phyloP scores from a whole-genome alignment of 2,113 vertebrate genomes.

The Stercorarius parasiticus region DNA sequence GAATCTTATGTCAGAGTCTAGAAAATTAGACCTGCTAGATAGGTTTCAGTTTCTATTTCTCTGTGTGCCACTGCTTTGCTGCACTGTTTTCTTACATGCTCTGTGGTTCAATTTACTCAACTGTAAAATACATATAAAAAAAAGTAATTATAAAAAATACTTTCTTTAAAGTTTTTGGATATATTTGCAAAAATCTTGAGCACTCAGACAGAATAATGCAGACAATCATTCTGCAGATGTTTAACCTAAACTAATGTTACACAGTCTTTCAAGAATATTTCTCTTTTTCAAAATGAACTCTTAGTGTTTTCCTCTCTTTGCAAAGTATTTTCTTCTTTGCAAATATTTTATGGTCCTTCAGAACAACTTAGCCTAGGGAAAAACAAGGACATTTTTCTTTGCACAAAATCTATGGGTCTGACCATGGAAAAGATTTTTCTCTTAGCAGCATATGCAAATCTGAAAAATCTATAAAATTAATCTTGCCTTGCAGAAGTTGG shows the following conservation, averaged over 20 bases:
- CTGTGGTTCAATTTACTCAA: neutral
- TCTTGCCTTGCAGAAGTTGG: neutral
- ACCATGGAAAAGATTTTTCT: neutral
- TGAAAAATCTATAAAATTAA: neutral
- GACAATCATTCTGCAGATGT: neutral
- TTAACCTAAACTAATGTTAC: neutral
- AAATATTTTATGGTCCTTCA: neutral
- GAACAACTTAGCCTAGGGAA: neutral
- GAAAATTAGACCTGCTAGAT: neutral
- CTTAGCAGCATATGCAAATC: neutral
- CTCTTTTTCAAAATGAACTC: neutral
- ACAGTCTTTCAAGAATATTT: neutral
- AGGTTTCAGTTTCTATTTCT: neutral
- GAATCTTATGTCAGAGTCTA: neutral
- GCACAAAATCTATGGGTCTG: neutral
- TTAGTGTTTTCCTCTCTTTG: neutral
- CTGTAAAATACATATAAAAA: neutral
- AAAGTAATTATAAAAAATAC: neutral
- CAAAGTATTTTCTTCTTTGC: neutral
- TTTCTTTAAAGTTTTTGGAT: neutral
- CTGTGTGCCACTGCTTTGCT: neutral
- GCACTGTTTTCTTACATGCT: neutral
- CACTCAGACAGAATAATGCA: neutral
- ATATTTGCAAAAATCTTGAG: neutral
- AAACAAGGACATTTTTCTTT: neutral